Percentiles rank a stretch among this genome's conserved stretches.
phyloP scores from a whole-genome alignment of 2,797 vertebrate species.

The Tapirus indicus region DNA sequence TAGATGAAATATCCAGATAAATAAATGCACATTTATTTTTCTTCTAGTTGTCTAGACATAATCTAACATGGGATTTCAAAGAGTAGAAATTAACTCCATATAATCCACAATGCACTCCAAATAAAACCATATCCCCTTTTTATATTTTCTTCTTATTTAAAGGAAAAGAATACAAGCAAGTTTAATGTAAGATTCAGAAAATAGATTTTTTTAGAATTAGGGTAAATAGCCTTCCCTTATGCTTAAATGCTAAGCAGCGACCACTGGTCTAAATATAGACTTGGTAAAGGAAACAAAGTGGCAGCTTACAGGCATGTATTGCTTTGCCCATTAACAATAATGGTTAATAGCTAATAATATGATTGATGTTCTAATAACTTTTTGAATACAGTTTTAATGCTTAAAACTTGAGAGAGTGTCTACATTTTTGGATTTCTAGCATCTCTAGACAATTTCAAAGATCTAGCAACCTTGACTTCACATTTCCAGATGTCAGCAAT shows the following conservation, averaged over 20 bases:
- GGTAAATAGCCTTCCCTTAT: neutral
- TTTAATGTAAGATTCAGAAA: neutral
- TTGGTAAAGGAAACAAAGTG: neutral
- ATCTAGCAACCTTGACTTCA: neutral
- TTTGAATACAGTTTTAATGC: neutral
- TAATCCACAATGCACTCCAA: neutral
- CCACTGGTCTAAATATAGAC: neutral
- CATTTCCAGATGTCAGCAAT: neutral
- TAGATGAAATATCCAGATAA: conserved; percentile 38
- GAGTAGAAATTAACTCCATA: neutral
- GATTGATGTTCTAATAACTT: neutral
- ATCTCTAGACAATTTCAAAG: neutral
- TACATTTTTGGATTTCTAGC: neutral
- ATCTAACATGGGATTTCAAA: neutral
- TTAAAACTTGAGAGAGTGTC: neutral
- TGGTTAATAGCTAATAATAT: neutral
- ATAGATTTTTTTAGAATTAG: neutral
- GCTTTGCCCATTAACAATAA: neutral
- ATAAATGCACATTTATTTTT: conserved; percentile 4
- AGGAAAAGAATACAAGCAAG: neutral
- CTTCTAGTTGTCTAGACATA: neutral
- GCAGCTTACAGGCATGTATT: neutral
- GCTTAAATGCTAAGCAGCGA: neutral
- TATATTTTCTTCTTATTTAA: neutral
- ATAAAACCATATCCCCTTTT: neutral